Conservation (phyloP, 2,888 invertebrate species). For the Noctua janthe region DNA sequence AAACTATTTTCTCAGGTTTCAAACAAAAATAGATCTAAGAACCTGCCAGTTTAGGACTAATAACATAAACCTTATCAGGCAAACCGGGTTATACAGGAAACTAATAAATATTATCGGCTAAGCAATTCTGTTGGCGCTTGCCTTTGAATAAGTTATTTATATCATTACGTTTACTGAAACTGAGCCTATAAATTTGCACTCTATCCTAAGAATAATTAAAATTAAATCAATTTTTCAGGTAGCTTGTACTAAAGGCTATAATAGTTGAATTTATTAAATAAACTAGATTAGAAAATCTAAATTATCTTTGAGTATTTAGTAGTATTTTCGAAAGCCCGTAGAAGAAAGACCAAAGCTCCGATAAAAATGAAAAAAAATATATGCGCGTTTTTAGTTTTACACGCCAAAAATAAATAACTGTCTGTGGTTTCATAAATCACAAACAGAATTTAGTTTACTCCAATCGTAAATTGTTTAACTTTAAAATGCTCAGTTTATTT, state of each 20-base stretch:
- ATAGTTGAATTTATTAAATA: not conserved
- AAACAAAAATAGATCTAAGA: slow-evolving; percentile 10
- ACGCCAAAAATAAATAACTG: not conserved
- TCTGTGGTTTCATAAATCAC: slow-evolving; percentile 21
- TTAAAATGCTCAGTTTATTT: slow-evolving; percentile 30
- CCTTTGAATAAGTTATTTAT: slow-evolving; percentile 38
- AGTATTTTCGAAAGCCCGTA: not conserved
- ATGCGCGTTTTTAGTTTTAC: not conserved
- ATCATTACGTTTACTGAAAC: slow-evolving; percentile 18
- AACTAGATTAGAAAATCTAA: not conserved
- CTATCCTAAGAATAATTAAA: slow-evolving; percentile 10
- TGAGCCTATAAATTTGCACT: not conserved
- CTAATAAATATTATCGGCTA: slow-evolving; percentile 33
- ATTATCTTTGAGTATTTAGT: not conserved
- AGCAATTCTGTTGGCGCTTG: slow-evolving; percentile 36
- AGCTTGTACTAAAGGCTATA: not conserved
- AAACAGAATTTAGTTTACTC: not conserved
- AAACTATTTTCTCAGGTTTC: not conserved
- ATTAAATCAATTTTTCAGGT: slow-evolving; percentile 1
- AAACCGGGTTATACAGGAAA: slow-evolving; percentile 51
- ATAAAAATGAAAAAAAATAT: not conserved
- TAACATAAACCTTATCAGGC: slow-evolving; percentile 50
- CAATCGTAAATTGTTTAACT: not conserved
- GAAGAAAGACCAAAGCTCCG: not conserved
- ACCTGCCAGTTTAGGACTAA: slow-evolving; percentile 36